Conservation (phyloP, 2,113 vertebrate genomes). For the Rhipidura dahli region DNA sequence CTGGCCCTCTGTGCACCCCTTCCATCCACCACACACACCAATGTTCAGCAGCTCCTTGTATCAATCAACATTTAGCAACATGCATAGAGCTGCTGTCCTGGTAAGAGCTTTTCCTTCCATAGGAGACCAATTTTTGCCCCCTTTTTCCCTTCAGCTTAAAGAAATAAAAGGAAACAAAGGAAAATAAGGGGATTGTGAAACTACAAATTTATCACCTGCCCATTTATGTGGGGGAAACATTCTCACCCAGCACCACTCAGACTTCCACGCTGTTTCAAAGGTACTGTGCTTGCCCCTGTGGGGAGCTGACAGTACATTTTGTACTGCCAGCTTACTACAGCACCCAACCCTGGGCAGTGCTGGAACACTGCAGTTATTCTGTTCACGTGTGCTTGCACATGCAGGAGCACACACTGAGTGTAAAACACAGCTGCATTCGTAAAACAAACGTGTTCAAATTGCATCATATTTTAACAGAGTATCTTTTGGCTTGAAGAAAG, state of each 20-base stretch:
- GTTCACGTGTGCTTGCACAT: background rate
- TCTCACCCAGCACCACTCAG: background rate
- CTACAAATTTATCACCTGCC: background rate
- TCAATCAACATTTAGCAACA: background rate
- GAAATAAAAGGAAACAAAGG: background rate
- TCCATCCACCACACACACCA: background rate
- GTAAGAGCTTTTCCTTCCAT: background rate
- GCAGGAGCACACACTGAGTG: background rate
- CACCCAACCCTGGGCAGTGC: background rate
- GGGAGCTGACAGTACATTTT: background rate
- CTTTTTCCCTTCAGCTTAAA: background rate
- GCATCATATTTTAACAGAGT: background rate
- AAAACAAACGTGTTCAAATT: background rate
- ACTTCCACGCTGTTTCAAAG: background rate
- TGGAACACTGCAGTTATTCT: background rate
- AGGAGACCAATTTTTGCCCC: rapidly evolving
- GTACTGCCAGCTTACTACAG: background rate
- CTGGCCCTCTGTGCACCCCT: background rate
- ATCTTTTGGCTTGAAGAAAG: background rate
- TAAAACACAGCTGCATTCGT: background rate
- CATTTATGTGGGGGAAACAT: background rate
- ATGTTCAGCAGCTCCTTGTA: background rate
- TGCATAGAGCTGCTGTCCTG: background rate
- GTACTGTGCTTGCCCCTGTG: background rate
- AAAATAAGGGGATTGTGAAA: background rate